Evolutionary conservation across 1,140 invertebrate species (phyloP).

Genomic region (Diuraphis noxia): DNA sequence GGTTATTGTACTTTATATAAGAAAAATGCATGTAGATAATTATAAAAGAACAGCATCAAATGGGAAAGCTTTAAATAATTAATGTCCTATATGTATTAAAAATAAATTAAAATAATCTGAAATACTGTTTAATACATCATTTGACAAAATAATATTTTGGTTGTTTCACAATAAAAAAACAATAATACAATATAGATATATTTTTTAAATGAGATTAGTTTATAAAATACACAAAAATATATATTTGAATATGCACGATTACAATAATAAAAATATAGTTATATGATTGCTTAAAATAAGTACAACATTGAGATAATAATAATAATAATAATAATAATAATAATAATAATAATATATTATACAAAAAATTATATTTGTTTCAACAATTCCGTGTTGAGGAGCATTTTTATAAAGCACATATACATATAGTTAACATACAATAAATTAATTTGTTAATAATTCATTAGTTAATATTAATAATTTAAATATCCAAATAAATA

Average conservation of each 20-base stretch:
- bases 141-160: constrained; percentile 33
- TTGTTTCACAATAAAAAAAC: constrained; percentile 23
- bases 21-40: not conserved
- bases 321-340: constrained; percentile 32
- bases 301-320: constrained; percentile 46
- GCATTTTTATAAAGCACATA: constrained; percentile 43
- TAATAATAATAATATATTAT: not conserved
- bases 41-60: not conserved
- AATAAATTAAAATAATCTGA: not conserved
- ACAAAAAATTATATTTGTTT: constrained; percentile 35
- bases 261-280: constrained; percentile 45
- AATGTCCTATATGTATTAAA: not conserved
- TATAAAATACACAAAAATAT: constrained; percentile 43
- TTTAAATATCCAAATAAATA: constrained; percentile 46
- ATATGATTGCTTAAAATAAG: constrained; percentile 51
- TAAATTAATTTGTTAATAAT: constrained; percentile 49
- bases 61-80: not conserved
- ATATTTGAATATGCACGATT: constrained; percentile 43
- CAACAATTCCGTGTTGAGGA: constrained; percentile 10
- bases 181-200: constrained; percentile 15
- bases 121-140: constrained; percentile 24
- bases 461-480: constrained; percentile 51
- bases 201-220: constrained; percentile 17
- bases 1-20: constrained; percentile 6
- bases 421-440: constrained; percentile 51